phyloP scores from a whole-genome alignment of 1,140 invertebrate species.

The Drosophila virilis region DNA sequence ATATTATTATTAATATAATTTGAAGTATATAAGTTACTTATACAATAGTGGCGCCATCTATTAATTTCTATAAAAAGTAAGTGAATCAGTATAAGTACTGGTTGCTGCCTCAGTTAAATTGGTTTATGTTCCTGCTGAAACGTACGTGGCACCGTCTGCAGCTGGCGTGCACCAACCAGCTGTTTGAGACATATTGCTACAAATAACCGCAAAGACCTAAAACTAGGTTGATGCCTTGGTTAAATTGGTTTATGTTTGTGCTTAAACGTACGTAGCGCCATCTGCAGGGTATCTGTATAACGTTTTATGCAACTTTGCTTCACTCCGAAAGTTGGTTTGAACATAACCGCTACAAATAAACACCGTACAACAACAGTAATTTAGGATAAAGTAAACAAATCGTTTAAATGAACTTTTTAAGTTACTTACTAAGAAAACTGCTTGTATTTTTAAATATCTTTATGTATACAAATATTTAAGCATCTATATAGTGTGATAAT shows the following conservation, averaged over 20 bases:
- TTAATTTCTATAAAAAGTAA: too few species aligned
- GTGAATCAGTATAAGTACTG: not conserved
- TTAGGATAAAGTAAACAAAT: not conserved
- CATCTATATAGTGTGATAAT: too few species aligned
- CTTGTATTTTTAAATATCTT: too few species aligned
- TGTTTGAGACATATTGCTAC: not conserved
- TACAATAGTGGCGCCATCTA: too few species aligned
- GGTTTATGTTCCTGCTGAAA: not conserved
- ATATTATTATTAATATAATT: too few species aligned
- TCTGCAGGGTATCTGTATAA: not conserved
- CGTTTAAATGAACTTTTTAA: not conserved
- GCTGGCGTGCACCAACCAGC: not conserved
- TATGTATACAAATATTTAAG: too few species aligned
- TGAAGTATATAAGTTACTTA: too few species aligned
- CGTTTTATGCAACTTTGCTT: not conserved
- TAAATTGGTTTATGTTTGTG: not conserved
- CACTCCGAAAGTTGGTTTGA: not conserved
- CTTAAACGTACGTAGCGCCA: conserved; percentile 6
- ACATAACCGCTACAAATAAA: too few species aligned
- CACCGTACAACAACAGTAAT: too few species aligned
- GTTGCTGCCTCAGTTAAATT: not conserved
- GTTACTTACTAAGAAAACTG: too few species aligned
- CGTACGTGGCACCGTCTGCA: conserved; percentile 10
- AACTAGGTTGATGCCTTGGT: not conserved
- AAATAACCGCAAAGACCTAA: too few species aligned